Conservation (phyloP, 2,797 vertebrate species). For the Pygocentrus nattereri region DNA sequence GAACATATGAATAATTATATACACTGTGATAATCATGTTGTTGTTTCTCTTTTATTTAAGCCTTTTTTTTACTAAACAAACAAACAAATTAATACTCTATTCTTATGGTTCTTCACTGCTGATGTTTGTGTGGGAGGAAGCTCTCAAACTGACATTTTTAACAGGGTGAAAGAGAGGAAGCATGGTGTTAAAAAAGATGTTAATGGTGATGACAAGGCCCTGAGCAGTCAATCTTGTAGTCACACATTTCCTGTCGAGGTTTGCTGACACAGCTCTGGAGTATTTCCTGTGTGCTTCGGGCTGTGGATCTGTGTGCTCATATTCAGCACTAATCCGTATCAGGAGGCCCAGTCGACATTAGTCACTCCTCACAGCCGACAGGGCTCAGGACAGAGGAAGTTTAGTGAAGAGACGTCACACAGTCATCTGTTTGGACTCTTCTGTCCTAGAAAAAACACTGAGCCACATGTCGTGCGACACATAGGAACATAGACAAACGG, state of each 20-base stretch:
- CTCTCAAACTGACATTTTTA: background rate
- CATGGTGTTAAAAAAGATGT: background rate
- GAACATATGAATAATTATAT: constrained; percentile 77
- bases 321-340: constrained; percentile 22
- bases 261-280: constrained; percentile 42
- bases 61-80: constrained; percentile 74
- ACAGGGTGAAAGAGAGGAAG: background rate
- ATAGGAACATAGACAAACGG: too few relatives aligned
- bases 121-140: background rate
- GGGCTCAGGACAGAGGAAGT: background rate
- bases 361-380: background rate
- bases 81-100: constrained; percentile 15
- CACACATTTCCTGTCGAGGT: constrained; percentile 14
- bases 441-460: background rate
- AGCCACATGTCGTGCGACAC: too few relatives aligned
- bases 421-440: background rate
- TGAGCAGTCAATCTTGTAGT: constrained; percentile 20
- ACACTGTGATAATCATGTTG: constrained; percentile 75
- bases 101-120: constrained; percentile 3
- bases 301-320: constrained; percentile 17
- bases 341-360: constrained; percentile 2
- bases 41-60: constrained; percentile 85
- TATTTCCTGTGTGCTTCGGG: constrained; percentile 48
- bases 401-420: background rate
- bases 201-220: background rate